Percentiles rank a stretch among this genome's conserved stretches.
These are phyloP conservation scores for Ganaspis brasiliensis DNA, from an alignment of 2,888 invertebrate species.

Conservation along the genomic window DNA sequence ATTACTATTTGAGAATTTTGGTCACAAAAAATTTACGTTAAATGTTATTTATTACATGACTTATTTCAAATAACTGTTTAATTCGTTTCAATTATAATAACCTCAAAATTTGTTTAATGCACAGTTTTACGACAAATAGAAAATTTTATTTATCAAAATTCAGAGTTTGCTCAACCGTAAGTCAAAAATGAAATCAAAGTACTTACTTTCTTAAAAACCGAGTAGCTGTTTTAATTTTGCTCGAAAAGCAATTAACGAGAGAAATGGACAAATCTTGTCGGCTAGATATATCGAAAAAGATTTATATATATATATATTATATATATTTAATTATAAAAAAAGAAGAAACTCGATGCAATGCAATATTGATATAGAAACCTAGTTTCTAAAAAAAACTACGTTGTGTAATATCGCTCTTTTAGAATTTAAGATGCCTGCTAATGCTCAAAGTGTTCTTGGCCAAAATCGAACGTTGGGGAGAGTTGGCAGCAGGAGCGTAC, in stretches of 20 bases:
- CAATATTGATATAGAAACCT: conserved; percentile 64
- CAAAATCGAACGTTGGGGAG: conserved; percentile 50
- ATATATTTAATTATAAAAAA: conserved; percentile 52
- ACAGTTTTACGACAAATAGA: too few relatives aligned
- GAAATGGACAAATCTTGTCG: conserved; percentile 42
- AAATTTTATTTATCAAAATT: not conserved
- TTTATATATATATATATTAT: conserved; percentile 54
- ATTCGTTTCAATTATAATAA: too few relatives aligned
- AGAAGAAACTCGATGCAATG: conserved; percentile 52
- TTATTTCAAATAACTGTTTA: too few relatives aligned
- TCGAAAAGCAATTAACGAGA: conserved; percentile 39
- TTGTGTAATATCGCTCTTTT: conserved; percentile 71
- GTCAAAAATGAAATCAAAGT: conserved; percentile 11
- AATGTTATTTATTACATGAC: too few relatives aligned
- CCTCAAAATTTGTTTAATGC: too few relatives aligned
- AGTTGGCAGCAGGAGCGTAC: conserved; percentile 2
- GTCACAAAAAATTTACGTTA: too few relatives aligned
- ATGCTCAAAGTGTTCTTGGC: conserved; percentile 75
- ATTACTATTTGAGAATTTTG: too few relatives aligned
- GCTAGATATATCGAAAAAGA: conserved; percentile 46
- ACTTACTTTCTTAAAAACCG: conserved; percentile 3
- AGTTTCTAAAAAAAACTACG: conserved; percentile 71
- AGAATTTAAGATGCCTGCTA: conserved; percentile 75
- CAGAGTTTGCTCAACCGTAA: not conserved
- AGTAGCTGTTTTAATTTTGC: conserved; percentile 16